Evolutionary conservation across 2,113 vertebrate species (phyloP), one percentile per base, ranked within the genome.

Genomic region (Capreolus pygargus): DNA sequence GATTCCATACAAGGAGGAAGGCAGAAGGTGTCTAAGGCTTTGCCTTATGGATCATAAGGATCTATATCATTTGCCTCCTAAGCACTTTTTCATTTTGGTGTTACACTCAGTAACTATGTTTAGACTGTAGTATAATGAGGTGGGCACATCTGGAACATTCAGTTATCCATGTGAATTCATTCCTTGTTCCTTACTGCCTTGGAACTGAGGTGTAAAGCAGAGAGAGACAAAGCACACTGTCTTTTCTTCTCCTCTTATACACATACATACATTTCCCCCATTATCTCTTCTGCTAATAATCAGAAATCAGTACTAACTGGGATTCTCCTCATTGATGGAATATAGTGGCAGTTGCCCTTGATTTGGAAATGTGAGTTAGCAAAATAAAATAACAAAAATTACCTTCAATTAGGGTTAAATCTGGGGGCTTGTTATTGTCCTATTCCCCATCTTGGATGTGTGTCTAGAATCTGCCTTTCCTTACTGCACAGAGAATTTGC

Each of bases 331-430:
- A 21, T 28, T 83, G 43, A 50, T 86, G 36, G 30, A 60, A 33
- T 84, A 83, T 14, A 95, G 21, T 93, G 84, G 9, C 45, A 90
- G 13, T 58, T 52, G 47, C 43, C 45, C 30, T 16, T 90, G 19
- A 39, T 58, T 54, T 95, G 25, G 58, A 60, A 97, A 82, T 33
- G 70, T 55, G 30, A 58, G 14, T 91, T 74, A 90, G 17, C 47
- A 74, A 93, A 79, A 82, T 87, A 60, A 89, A 85, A 55, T 74
- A 81, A 67, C 28, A 95, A 82, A 84, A 52, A 96, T 81, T 58
- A 82, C 54, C 21, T 85, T 88, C n/a, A 83, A 67, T 82, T 70
- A 86, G 47, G 91, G 7, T 93, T 76, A 58, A 50, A 47, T 95
- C 43, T 55, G 1, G 28, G 33, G 36, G 30, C 67, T 74, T 89